Percentiles rank a stretch among this genome's conserved stretches.
Conservation (phyloP, 1,140 invertebrate genomes). For the Achroia grisella region DNA sequence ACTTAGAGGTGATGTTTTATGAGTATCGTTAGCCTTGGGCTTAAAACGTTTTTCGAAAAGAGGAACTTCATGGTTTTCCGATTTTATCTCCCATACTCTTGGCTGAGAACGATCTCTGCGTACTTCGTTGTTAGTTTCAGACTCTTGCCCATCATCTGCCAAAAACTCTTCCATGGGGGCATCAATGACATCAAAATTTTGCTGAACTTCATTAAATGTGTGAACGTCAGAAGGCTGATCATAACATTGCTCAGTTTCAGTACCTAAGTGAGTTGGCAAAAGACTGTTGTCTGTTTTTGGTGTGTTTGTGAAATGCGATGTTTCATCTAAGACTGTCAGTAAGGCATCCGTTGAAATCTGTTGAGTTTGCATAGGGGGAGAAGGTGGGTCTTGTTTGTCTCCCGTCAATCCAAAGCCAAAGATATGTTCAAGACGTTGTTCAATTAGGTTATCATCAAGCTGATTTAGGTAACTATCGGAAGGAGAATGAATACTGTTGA, state of each 20-base stretch:
- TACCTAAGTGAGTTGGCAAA: slow-evolving; percentile 20
- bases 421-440: slow-evolving; percentile 26
- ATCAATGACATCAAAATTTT: slow-evolving; percentile 14
- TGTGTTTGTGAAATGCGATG: slow-evolving; percentile 25
- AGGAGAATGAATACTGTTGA: slow-evolving; percentile 22
- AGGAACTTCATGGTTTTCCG: slow-evolving; percentile 24
- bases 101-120: slow-evolving; percentile 23
- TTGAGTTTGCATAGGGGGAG: slow-evolving; percentile 15
- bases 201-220: slow-evolving; percentile 14
- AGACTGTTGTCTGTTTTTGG: slow-evolving; percentile 19
- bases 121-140: slow-evolving; percentile 23
- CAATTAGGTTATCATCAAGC: slow-evolving; percentile 24
- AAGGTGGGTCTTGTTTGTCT: slow-evolving; percentile 20
- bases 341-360: slow-evolving; percentile 30
- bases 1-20: slow-evolving; percentile 25
- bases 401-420: slow-evolving; percentile 18
- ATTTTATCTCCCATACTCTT: slow-evolving; percentile 23
- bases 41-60: slow-evolving; percentile 21
- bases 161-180: slow-evolving; percentile 15
- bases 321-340: slow-evolving; percentile 25
- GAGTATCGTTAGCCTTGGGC: slow-evolving; percentile 16
- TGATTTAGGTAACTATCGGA: slow-evolving; percentile 25
- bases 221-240: slow-evolving; percentile 14
- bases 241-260: slow-evolving; percentile 19
- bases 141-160: slow-evolving; percentile 13